Base-by-base conservation (phyloP, 2,113 vertebrate genomes). In the Atrichornis clamosus region DNA sequence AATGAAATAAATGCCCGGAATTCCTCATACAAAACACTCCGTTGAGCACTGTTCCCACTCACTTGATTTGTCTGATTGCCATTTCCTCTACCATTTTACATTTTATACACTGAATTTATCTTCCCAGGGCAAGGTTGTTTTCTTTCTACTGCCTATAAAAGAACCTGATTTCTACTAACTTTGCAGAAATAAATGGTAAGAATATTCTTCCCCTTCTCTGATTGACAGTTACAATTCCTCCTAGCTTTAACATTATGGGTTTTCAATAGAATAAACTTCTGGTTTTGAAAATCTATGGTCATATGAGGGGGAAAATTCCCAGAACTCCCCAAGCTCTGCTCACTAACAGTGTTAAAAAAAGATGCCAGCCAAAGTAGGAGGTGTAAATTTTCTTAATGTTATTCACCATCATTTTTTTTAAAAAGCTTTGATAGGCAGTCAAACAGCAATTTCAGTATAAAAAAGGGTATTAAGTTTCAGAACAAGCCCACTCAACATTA, bases 321-420 rank as follows among this genome's bases (percentile, higher is more conserved):
- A 95, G 70, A 96, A 94, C 46, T 94, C 85, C 90, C 53, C 44
- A 84, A 92, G 58, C 15, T 92, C 65, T 63, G 81, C 74, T 95
- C 94, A 91, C 87, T 82, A 86, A 86, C 37, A 11, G 49, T 30
- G 69, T 85, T 96, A 96, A 95, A 96, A 95, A 96, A 96, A 96
- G 87, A 94, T 69, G 95, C 87, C 78, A 97, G 94, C 74, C 96
- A 62, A 95, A 94, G 94, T 95, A 89, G 94, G 94, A 95, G 91
- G 93, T 96, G 96, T 95, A 95, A 93, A 89, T 95, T 89, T 95
- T 96, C 91, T 89, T 86, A 78, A 89, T 1, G 17, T 89, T 95
- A 95, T 93, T 94, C 93, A 74, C 50, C 82, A 85, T 92, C 27
- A 92, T 91, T 95, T 97, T 96, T 89, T 92, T 95, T 96, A 87